Conservation (phyloP, 2,888 invertebrate genomes). For the Chloroclysta siterata region DNA sequence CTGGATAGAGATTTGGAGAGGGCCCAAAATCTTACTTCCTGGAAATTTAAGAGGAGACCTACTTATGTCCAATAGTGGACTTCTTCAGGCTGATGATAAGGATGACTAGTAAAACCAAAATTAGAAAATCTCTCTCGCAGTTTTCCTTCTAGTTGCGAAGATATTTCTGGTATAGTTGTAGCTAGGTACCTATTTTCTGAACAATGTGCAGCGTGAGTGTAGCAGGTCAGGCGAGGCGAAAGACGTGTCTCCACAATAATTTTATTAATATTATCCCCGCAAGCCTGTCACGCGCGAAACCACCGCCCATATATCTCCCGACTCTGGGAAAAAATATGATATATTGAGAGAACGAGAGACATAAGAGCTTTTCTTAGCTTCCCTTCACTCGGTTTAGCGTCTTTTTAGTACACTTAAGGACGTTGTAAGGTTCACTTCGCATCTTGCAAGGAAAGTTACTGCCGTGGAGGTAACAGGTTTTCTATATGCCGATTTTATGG, state of each 20-base stretch:
- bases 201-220: conserved; percentile 52
- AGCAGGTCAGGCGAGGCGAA: conserved; percentile 64
- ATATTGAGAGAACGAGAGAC: conserved; percentile 80
- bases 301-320: conserved; percentile 78
- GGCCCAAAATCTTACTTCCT: too few relatives aligned
- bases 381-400: conserved; percentile 69
- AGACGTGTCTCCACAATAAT: conserved; percentile 82
- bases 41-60: too few relatives aligned
- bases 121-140: too few relatives aligned
- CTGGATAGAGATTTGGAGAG: too few relatives aligned
- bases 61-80: too few relatives aligned
- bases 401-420: conserved; percentile 56
- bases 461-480: conserved; percentile 38
- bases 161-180: conserved; percentile 1
- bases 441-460: conserved; percentile 30
- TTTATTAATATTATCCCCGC: conserved; percentile 83
- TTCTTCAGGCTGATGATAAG: too few relatives aligned
- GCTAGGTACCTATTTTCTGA: conserved; percentile 36
- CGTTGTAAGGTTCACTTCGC: conserved; percentile 33
- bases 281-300: conserved; percentile 82
- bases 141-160: too few relatives aligned
- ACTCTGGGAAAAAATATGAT: conserved; percentile 80
- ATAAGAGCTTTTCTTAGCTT: conserved; percentile 75
- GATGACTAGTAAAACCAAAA: too few relatives aligned
- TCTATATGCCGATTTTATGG: conserved; percentile 38